Evolutionary conservation across 35 echinoderm and acorn worm genomes (phyloP).

Genomic region (Ptychodera flava): DNA sequence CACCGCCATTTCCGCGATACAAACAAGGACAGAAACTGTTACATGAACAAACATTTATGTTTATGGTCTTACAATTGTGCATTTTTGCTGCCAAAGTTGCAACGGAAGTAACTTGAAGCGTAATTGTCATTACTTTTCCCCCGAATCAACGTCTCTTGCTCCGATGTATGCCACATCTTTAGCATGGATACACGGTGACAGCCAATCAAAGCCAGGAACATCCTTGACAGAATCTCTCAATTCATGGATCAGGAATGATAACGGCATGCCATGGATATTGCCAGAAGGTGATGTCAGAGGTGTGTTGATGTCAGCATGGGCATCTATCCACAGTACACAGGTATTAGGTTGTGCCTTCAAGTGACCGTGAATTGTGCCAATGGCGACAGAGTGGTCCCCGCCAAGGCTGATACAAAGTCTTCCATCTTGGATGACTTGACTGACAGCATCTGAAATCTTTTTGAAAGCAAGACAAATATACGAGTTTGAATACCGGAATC

Average conservation of each 20-base stretch:
- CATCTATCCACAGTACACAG: conserved; percentile 86
- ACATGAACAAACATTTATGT: too few relatives aligned
- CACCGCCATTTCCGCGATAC: too few relatives aligned
- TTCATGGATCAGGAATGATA: conserved; percentile 75
- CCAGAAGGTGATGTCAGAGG: conserved; percentile 60
- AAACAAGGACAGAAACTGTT: too few relatives aligned
- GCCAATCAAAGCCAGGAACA: conserved; percentile 85
- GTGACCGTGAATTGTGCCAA: conserved; percentile 79
- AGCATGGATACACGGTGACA: conserved; percentile 56
- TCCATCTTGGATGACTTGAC: conserved; percentile 53
- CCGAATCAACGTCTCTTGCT: conserved; percentile 51
- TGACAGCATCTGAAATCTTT: conserved; percentile 64
- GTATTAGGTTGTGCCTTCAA: conserved; percentile 65
- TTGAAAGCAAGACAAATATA: too few relatives aligned
- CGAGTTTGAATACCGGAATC: too few relatives aligned
- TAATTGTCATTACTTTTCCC: conserved; percentile 52
- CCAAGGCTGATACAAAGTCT: conserved; percentile 65
- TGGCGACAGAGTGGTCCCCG: conserved; percentile 79
- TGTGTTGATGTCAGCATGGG: conserved; percentile 89
- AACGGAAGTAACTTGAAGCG: too few relatives aligned
- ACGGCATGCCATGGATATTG: conserved; percentile 88
- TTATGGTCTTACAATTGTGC: too few relatives aligned
- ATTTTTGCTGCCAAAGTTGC: too few relatives aligned
- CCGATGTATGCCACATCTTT: conserved; percentile 91
- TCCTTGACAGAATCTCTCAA: conserved; percentile 54